Percentiles rank a stretch among this genome's conserved stretches.
Conservation (phyloP, 2,888 invertebrate species). For the Anthophora plumipes region DNA sequence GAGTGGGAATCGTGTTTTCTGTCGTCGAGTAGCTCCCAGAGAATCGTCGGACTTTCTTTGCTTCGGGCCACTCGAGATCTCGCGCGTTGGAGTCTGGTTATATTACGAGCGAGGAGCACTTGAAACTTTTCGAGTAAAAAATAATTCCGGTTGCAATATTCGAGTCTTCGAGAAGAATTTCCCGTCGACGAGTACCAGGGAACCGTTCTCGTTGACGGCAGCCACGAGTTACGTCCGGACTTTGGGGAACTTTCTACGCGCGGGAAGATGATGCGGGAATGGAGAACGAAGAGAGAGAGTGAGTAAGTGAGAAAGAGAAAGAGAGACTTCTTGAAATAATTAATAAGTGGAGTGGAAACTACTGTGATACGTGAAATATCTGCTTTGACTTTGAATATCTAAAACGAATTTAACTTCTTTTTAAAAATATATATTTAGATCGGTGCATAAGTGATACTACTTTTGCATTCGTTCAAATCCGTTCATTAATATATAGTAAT, state of each 20-base stretch:
- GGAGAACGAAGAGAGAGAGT: background rate
- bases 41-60: conserved; percentile 38
- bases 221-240: conserved; percentile 45
- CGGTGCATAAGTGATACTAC: too few species aligned
- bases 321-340: conserved; percentile 8
- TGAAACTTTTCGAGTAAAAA: conserved; percentile 68
- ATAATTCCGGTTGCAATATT: conserved; percentile 66
- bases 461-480: too few species aligned
- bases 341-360: conserved; percentile 6
- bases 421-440: too few species aligned
- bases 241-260: conserved; percentile 38
- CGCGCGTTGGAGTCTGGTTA: conserved; percentile 50
- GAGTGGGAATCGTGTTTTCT: conserved; percentile 1
- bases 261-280: conserved; percentile 21
- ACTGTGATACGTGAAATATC: conserved; percentile 1
- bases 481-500: too few species aligned
- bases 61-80: conserved; percentile 53
- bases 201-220: conserved; percentile 52
- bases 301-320: too few species aligned
- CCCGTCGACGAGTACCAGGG: conserved; percentile 11
- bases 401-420: too few species aligned
- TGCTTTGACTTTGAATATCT: background rate
- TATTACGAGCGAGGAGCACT: conserved; percentile 55
- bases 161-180: conserved; percentile 47
- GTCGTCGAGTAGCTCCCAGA: conserved; percentile 8